phyloP scores from a whole-genome alignment of 2,113 vertebrate genomes.

The Cisticola juncidis region DNA sequence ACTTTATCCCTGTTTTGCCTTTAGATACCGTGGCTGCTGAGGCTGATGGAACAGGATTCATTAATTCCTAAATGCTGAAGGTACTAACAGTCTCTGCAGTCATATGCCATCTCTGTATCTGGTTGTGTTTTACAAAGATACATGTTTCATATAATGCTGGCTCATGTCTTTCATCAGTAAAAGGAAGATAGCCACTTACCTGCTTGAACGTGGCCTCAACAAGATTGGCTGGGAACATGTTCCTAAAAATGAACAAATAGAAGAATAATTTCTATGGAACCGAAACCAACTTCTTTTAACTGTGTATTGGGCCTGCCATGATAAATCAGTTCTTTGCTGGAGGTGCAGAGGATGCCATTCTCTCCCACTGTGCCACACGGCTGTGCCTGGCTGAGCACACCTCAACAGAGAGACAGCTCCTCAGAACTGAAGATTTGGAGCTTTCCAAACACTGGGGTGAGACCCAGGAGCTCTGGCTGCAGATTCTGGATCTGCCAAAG shows the following conservation, averaged over 20 bases:
- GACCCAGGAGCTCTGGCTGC: neutral
- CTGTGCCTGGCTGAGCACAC: neutral
- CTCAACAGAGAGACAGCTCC: neutral
- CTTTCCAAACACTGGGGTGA: neutral
- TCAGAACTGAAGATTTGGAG: neutral
- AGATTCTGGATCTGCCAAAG: neutral
- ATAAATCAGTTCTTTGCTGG: neutral
- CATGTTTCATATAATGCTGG: neutral
- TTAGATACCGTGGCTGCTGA: neutral
- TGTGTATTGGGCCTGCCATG: neutral
- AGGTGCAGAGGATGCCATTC: neutral
- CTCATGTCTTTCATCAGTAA: neutral
- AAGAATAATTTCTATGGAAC: neutral
- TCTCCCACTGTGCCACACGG: neutral
- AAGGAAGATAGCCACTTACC: slow-evolving; percentile 71
- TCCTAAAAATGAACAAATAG: slow-evolving; percentile 79
- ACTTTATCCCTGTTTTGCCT: neutral
- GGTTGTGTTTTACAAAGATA: neutral
- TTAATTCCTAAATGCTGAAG: neutral
- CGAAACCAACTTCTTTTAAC: neutral
- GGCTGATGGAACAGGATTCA: neutral
- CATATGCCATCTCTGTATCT: neutral
- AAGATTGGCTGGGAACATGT: slow-evolving; percentile 98
- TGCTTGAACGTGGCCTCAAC: slow-evolving; percentile 98
- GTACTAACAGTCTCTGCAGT: neutral